A percentile compares a stretch with the other conserved stretches of the same genome.
Conservation (phyloP, 2,888 invertebrate species). For the Taphrorychus bicolor region DNA sequence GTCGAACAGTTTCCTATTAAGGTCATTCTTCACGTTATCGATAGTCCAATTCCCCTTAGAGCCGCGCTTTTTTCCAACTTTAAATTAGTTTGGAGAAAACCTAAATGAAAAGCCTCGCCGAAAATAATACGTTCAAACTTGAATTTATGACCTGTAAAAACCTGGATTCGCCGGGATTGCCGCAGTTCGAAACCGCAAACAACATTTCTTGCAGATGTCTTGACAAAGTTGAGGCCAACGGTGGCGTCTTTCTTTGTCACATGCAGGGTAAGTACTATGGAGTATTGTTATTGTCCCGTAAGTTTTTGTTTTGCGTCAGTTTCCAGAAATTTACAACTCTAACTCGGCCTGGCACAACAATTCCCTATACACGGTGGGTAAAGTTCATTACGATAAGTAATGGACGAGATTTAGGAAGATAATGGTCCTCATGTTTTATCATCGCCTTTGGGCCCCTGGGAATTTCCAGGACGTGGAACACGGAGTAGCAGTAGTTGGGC, state of each 20-base stretch:
- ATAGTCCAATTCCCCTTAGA: background rate
- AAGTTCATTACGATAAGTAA: conserved; percentile 6
- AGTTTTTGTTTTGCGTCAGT: background rate
- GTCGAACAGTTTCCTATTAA: background rate
- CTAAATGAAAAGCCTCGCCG: background rate
- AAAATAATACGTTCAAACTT: background rate
- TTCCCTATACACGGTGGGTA: background rate
- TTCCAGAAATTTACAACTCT: background rate
- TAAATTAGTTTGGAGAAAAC: background rate
- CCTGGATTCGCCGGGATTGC: background rate
- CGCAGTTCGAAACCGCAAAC: background rate
- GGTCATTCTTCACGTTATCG: background rate
- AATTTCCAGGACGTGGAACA: background rate
- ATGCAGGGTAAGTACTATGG: no score
- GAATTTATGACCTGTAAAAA: background rate
- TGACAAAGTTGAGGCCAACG: background rate
- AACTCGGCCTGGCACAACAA: background rate
- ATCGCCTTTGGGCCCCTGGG: conserved; percentile 1
- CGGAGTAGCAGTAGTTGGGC: background rate
- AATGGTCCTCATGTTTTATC: conserved; percentile 3
- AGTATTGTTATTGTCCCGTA: background rate
- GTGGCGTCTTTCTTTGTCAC: background rate
- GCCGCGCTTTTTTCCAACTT: background rate
- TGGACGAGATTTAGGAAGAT: conserved; percentile 2
- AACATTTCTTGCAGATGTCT: background rate